A percentile compares a stretch with the other conserved stretches of the same genome.
These are phyloP conservation scores for Zaprionus lineosus DNA, from an alignment of 2,888 invertebrate genomes.

Conservation along the genomic window DNA sequence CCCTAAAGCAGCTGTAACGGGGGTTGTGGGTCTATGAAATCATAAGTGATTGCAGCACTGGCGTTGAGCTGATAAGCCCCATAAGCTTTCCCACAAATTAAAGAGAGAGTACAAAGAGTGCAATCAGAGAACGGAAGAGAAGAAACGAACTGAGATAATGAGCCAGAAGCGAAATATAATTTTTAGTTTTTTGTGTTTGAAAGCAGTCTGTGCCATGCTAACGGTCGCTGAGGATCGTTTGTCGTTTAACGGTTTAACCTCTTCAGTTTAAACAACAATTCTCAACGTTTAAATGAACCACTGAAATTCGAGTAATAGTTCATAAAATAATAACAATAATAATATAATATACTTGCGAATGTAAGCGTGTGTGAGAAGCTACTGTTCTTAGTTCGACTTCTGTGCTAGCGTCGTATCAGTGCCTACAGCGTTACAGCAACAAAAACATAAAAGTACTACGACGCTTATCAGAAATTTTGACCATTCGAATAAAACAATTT, in stretches of 20 bases:
- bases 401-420: conserved; percentile 19
- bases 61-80: conserved; percentile 48
- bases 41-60: no score
- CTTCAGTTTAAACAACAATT: no score
- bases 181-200: conserved; percentile 35
- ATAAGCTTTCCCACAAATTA: conserved; percentile 17
- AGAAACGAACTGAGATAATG: conserved; percentile 41
- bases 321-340: conserved; percentile 31
- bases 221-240: conserved; percentile 47
- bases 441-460: conserved; percentile 15
- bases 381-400: background rate
- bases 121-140: conserved; percentile 6
- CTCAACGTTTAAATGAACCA: conserved; percentile 19
- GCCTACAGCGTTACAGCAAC: conserved; percentile 25
- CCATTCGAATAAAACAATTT: conserved; percentile 51
- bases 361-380: conserved; percentile 2
- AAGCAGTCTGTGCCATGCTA: conserved; percentile 48
- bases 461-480: conserved; percentile 57
- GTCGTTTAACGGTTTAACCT: no score
- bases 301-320: conserved; percentile 40
- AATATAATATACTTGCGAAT: conserved; percentile 29
- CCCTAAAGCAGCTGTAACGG: no score
- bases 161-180: conserved; percentile 46
- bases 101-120: conserved; percentile 7
- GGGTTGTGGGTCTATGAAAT: no score